Evolutionary conservation across 2,888 invertebrate genomes (phyloP).

Genomic region (Catocala sponsa): DNA sequence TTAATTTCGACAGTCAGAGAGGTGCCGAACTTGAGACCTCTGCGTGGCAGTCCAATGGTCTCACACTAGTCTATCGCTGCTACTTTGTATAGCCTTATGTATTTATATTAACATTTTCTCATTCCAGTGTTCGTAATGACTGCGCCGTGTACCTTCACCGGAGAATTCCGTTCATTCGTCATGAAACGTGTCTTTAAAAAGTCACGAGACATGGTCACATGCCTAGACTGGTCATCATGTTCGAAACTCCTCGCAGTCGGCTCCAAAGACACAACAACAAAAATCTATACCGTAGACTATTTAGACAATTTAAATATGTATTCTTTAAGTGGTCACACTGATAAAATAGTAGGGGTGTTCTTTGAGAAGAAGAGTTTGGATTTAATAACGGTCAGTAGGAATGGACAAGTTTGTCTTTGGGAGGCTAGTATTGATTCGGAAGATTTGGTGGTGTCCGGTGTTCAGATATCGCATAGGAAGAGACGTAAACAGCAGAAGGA

Average conservation of each 20-base stretch:
- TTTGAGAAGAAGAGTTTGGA: constrained; percentile 96
- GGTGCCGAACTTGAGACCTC: too few relatives aligned
- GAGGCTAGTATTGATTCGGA: constrained; percentile 93
- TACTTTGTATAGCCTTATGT: too few relatives aligned
- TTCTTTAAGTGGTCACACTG: constrained; percentile 94
- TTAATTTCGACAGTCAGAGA: too few relatives aligned
- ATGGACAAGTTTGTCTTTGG: constrained; percentile 96
- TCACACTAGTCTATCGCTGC: too few relatives aligned
- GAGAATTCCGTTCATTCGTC: constrained; percentile 95
- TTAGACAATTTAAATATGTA: constrained; percentile 93
- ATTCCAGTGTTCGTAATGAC: constrained; percentile 94
- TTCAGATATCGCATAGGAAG: constrained; percentile 85
- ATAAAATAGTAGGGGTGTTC: constrained; percentile 94
- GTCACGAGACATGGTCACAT: constrained; percentile 94
- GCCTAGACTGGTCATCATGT: constrained; percentile 97
- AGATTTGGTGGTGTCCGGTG: constrained; percentile 88
- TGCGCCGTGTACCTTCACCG: constrained; percentile 93
- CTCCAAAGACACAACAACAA: constrained; percentile 95
- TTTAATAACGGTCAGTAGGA: constrained; percentile 93
- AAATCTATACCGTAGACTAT: constrained; percentile 93
- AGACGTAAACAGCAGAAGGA: constrained; percentile 72
- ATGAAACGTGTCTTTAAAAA: constrained; percentile 95
- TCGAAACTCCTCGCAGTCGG: constrained; percentile 96
- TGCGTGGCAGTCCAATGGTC: too few relatives aligned
- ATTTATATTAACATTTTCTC: not conserved